A percentile compares a stretch with the other conserved stretches of the same genome.
phyloP scores from a whole-genome alignment of 2,113 vertebrate species.

The Lepisosteus osseus region DNA sequence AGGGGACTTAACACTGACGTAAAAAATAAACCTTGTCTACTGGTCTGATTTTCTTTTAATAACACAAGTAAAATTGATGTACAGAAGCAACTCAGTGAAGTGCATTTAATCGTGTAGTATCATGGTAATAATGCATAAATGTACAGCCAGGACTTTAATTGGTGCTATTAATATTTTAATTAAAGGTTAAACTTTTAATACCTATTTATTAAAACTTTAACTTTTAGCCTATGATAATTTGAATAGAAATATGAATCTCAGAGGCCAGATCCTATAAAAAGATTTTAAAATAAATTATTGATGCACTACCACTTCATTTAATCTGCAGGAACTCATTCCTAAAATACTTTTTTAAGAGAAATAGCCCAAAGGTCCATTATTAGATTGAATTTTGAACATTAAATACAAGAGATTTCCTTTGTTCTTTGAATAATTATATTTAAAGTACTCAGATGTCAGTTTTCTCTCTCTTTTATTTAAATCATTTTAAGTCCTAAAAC shows the following conservation, averaged over 20 bases:
- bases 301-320: conserved; percentile 60
- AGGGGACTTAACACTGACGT: too few relatives aligned
- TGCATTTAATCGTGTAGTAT: conserved; percentile 41
- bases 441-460: conserved; percentile 27
- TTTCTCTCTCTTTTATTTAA: background rate
- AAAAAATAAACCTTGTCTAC: too few relatives aligned
- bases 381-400: conserved; percentile 52
- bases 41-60: too few relatives aligned
- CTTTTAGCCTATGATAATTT: conserved; percentile 54
- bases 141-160: conserved; percentile 55
- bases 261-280: conserved; percentile 68
- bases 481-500: background rate
- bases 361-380: conserved; percentile 60
- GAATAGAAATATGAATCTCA: conserved; percentile 66
- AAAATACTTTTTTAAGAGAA: conserved; percentile 54
- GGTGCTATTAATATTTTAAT: conserved; percentile 62
- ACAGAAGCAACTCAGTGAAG: background rate
- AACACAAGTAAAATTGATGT: too few relatives aligned
- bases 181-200: conserved; percentile 66
- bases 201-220: conserved; percentile 68
- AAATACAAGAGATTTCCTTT: conserved; percentile 40
- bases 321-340: conserved; percentile 55
- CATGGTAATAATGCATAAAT: conserved; percentile 59
- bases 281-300: conserved; percentile 62
- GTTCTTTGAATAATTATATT: conserved; percentile 38